phyloP scores from a whole-genome alignment of 2,113 vertebrate species.

The Ceratotherium simum region DNA sequence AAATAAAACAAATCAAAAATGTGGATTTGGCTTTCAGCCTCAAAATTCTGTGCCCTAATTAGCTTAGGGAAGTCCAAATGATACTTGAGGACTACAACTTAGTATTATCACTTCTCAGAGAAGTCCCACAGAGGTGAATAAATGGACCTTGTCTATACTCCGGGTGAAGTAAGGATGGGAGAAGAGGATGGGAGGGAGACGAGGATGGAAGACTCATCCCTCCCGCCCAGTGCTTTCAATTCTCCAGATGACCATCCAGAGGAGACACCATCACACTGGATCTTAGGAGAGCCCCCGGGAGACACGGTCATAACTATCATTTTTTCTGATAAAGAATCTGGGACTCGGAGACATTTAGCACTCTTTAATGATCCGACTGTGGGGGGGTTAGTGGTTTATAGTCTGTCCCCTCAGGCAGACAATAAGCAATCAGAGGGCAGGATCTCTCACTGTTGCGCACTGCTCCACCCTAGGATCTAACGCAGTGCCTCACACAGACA shows the following conservation, averaged over 20 bases:
- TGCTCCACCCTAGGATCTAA: not conserved
- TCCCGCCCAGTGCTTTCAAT: not conserved
- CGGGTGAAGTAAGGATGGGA: not conserved
- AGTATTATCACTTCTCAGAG: not conserved
- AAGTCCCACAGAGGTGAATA: not conserved
- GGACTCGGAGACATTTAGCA: not conserved
- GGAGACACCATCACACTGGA: not conserved
- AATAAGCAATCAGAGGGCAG: not conserved
- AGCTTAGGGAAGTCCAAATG: not conserved
- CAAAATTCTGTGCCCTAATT: not conserved
- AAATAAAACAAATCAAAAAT: not conserved
- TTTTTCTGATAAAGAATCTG: not conserved
- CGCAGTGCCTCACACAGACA: not conserved
- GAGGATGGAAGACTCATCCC: accelerated
- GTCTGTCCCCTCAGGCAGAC: not conserved
- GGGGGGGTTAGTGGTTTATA: not conserved
- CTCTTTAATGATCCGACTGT: not conserved
- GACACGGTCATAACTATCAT: not conserved
- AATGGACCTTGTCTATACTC: accelerated
- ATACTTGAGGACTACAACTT: not conserved
- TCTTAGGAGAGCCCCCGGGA: not conserved
- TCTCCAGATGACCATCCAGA: not conserved
- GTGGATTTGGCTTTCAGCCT: not conserved
- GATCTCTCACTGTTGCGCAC: not conserved
- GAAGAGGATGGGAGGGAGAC: not conserved